Evolutionary conservation across 2,113 vertebrate genomes (phyloP).

Genomic region (Aegithalos caudatus): DNA sequence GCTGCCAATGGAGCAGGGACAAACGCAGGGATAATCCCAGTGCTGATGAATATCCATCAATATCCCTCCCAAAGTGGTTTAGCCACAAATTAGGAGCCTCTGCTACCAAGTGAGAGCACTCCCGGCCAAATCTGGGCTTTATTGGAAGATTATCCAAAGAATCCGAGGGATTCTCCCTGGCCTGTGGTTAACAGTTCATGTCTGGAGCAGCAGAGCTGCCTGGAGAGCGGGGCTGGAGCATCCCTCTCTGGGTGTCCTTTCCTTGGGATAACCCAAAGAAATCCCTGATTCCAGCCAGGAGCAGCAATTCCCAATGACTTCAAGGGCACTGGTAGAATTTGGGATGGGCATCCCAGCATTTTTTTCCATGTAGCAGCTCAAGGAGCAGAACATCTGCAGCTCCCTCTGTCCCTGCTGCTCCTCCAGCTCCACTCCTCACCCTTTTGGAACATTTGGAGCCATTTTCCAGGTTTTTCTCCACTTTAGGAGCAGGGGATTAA

Average conservation of each 20-base stretch:
- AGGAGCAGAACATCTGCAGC: neutral
- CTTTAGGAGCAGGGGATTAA: neutral
- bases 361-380: neutral
- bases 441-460: neutral
- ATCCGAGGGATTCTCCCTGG: neutral
- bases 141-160: neutral
- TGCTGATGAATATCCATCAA: neutral
- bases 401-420: neutral
- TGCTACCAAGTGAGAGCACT: neutral
- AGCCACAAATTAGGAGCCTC: constrained; percentile 2
- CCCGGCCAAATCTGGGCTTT: neutral
- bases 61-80: constrained; percentile 11
- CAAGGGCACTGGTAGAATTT: fast-evolving
- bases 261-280: fast-evolving
- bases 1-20: neutral
- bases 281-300: neutral
- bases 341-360: neutral
- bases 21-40: neutral
- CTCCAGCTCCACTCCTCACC: fast-evolving
- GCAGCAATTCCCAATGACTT: neutral
- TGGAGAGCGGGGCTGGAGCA: neutral
- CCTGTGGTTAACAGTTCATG: neutral
- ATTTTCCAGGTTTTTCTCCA: fast-evolving
- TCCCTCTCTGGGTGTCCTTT: fast-evolving
- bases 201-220: neutral